A percentile compares a stretch with the other conserved stretches of the same genome.
Evolutionary conservation across 2,888 invertebrate genomes (phyloP).

Genomic region (Ophraella communa): DNA sequence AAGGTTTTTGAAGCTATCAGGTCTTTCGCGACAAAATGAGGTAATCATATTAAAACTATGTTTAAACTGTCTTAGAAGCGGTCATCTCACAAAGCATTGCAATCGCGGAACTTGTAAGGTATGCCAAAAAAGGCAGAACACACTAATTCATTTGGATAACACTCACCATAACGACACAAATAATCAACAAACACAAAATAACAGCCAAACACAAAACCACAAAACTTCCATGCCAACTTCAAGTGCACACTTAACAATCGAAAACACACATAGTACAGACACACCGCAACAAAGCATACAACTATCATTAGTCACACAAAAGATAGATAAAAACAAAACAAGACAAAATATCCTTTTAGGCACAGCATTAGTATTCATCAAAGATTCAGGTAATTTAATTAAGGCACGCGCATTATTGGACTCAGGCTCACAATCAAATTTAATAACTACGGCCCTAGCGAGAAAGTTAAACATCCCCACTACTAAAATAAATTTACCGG

Average conservation of each 20-base stretch:
- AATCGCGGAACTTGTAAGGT: background rate
- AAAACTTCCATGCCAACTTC: background rate
- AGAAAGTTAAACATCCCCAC: slow-evolving; percentile 5
- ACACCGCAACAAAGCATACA: too few relatives aligned
- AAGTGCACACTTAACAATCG: background rate
- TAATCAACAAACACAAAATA: too few relatives aligned
- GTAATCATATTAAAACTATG: slow-evolving; percentile 1
- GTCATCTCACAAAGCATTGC: background rate
- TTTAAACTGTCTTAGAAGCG: background rate
- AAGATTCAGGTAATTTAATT: background rate
- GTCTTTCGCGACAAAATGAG: background rate
- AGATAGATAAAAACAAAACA: background rate
- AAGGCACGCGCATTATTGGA: slow-evolving; percentile 21
- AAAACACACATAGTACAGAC: background rate
- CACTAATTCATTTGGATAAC: background rate
- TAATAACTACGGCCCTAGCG: slow-evolving; percentile 9
- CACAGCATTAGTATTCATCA: background rate
- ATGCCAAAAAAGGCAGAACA: background rate
- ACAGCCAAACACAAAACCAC: too few relatives aligned
- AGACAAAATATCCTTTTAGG: background rate
- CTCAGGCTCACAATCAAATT: slow-evolving; percentile 6
- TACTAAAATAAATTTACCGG: slow-evolving; percentile 13
- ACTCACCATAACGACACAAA: background rate
- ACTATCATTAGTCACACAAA: background rate
- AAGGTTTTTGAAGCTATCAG: background rate